A percentile compares a stretch with the other conserved stretches of the same genome.
Conservation (phyloP, 1,140 invertebrate species). For the Tetragnatha versicolor region DNA sequence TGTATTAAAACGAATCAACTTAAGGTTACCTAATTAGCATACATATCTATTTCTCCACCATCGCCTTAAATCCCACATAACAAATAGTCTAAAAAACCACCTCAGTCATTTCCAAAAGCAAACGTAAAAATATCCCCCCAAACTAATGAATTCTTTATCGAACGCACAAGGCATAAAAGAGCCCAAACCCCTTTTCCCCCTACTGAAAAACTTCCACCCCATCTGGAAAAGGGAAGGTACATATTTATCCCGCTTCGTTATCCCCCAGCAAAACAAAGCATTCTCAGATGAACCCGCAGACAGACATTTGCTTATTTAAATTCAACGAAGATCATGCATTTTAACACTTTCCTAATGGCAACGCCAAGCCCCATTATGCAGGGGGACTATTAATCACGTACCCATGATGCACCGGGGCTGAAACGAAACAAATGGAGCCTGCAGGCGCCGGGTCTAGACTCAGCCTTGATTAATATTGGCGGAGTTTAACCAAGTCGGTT, state of each 20-base stretch:
- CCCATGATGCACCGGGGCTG: constrained; percentile 19
- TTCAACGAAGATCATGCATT: constrained; percentile 24
- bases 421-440: constrained; percentile 27
- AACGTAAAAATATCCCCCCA: no score
- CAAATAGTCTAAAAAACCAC: no score
- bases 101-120: no score
- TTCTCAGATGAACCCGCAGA: background rate
- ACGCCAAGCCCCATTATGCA: constrained; percentile 23
- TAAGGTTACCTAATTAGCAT: no score
- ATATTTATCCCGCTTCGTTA: background rate
- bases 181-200: background rate
- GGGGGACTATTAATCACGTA: constrained; percentile 21
- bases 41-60: no score
- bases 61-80: no score
- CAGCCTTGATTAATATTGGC: constrained; percentile 26
- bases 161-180: no score
- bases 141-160: no score
- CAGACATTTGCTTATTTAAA: constrained; percentile 33
- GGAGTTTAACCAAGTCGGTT: constrained; percentile 8
- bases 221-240: background rate
- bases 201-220: background rate
- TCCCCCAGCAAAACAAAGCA: background rate
- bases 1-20: no score
- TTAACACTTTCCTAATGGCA: constrained; percentile 31
- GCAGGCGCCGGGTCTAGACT: constrained; percentile 20